Percentiles rank a stretch among this genome's conserved stretches.
phyloP scores from a whole-genome alignment of 2,797 vertebrate genomes.

The Manis javanica region DNA sequence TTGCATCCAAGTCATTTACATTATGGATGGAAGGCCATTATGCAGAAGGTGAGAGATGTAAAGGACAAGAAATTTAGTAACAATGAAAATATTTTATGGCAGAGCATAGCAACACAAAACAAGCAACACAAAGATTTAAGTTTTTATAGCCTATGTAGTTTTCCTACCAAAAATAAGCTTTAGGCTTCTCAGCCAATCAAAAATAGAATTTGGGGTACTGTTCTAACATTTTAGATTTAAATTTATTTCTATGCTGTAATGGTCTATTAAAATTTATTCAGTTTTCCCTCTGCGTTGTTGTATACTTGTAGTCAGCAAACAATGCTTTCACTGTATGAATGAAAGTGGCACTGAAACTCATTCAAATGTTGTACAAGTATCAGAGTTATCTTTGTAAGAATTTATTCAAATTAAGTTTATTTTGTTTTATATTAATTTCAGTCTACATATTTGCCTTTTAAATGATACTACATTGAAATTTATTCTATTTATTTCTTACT shows the following conservation, averaged over 20 bases:
- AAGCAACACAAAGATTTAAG: background rate
- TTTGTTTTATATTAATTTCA: constrained; percentile 38
- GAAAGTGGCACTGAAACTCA: background rate
- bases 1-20: constrained; percentile 20
- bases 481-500: constrained; percentile 21
- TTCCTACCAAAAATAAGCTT: background rate
- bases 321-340: background rate
- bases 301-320: background rate
- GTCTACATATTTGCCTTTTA: background rate
- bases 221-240: constrained; percentile 26
- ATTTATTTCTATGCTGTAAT: background rate
- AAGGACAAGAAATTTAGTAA: background rate
- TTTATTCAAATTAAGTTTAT: constrained; percentile 19
- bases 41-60: background rate
- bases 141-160: background rate
- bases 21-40: background rate
- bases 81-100: background rate
- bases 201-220: background rate
- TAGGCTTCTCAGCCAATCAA: background rate
- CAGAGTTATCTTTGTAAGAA: background rate
- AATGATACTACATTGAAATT: background rate
- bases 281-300: background rate
- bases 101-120: background rate
- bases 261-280: constrained; percentile 33
- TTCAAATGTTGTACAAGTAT: background rate